phyloP scores from a whole-genome alignment of 1,140 invertebrate genomes.

The Papilio machaon region DNA sequence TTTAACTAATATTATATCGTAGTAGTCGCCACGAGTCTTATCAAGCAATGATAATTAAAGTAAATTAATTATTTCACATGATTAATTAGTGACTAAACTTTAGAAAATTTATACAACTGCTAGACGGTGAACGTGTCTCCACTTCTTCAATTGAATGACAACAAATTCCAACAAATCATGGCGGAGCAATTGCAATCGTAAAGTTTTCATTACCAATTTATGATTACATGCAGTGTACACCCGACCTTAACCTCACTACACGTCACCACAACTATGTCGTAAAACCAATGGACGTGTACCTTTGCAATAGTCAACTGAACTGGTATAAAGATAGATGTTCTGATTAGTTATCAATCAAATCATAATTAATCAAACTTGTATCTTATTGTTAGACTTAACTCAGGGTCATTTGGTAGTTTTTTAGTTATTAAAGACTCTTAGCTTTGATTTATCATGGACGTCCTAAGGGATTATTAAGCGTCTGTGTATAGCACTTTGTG shows the following conservation, averaged over 20 bases:
- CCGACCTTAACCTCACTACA: constrained; percentile 25
- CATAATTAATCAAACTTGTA: neutral
- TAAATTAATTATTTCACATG: neutral
- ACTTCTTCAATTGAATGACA: neutral
- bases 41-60: too few relatives aligned
- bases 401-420: neutral
- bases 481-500: neutral
- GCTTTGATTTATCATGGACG: neutral
- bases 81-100: neutral
- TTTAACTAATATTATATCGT: too few relatives aligned
- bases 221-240: constrained; percentile 5
- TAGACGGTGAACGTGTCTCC: neutral
- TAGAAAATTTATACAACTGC: neutral
- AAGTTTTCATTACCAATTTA: constrained; percentile 27
- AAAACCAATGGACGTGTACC: neutral
- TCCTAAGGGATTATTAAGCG: neutral
- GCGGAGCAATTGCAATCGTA: neutral
- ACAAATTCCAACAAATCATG: neutral
- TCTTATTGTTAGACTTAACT: neutral
- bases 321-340: neutral
- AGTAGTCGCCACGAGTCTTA: too few relatives aligned
- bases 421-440: neutral
- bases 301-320: neutral
- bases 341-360: neutral
- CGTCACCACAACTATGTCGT: constrained; percentile 12